A percentile compares a stretch with the other conserved stretches of the same genome.
Conservation (phyloP, 2,113 vertebrate genomes). For the Indri indri region DNA sequence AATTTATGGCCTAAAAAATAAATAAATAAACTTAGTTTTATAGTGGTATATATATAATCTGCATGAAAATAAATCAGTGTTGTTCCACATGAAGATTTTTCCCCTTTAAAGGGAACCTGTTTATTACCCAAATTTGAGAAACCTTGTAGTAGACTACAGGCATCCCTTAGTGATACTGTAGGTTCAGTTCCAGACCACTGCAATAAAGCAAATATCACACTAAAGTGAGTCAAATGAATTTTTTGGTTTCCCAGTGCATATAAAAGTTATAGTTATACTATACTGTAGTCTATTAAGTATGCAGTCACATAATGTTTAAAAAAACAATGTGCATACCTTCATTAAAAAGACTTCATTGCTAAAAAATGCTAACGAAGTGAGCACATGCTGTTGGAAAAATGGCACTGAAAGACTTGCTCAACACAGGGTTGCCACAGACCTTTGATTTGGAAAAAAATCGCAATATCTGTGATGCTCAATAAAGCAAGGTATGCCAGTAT, state of each 20-base stretch:
- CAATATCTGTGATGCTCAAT: not conserved
- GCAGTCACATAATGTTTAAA: not conserved
- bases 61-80: not conserved
- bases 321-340: not conserved
- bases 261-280: not conserved
- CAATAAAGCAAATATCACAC: not conserved
- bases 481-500: not conserved
- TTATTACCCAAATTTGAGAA: not conserved
- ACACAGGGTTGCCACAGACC: not conserved
- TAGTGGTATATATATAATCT: not conserved
- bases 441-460: not conserved
- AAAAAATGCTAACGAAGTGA: not conserved
- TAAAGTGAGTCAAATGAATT: not conserved
- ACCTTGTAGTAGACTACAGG: not conserved
- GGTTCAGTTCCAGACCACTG: not conserved
- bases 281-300: not conserved
- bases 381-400: not conserved
- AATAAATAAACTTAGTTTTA: not conserved
- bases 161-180: not conserved
- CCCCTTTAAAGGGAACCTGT: not conserved
- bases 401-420: not conserved
- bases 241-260: not conserved
- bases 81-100: not conserved
- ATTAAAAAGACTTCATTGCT: not conserved
- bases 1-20: not conserved